Evolutionary conservation across 2,113 vertebrate species (phyloP).

Genomic region (Columbina picui): DNA sequence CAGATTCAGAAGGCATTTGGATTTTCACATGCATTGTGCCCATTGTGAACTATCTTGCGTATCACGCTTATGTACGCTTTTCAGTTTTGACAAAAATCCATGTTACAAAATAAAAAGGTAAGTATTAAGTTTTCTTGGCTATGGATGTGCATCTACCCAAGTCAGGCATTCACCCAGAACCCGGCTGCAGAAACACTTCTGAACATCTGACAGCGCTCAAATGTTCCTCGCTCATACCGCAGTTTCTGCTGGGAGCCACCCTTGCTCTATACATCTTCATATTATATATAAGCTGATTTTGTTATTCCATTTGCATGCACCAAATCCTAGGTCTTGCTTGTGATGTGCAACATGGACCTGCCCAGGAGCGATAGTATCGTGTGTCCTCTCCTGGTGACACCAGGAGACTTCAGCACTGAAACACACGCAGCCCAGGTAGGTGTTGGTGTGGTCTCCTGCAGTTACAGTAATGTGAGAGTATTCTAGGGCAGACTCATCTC

Average conservation of each 20-base stretch:
- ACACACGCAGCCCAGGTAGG: neutral
- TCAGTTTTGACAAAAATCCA: neutral
- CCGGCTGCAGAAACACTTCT: neutral
- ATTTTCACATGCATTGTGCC: neutral
- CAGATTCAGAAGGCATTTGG: neutral
- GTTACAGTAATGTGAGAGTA: neutral
- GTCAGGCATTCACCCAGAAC: neutral
- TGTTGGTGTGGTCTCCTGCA: fast-evolving
- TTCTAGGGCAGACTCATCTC: neutral
- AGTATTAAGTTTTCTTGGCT: neutral
- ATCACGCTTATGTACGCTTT: fast-evolving
- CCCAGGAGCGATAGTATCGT: no score
- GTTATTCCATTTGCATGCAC: neutral
- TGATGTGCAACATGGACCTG: fast-evolving
- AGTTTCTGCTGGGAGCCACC: neutral
- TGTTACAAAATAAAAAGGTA: neutral
- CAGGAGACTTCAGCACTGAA: neutral
- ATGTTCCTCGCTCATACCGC: fast-evolving
- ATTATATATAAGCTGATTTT: fast-evolving
- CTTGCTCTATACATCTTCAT: neutral
- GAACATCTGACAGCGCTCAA: neutral
- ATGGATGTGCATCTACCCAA: neutral
- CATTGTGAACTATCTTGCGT: neutral
- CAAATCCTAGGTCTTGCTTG: neutral
- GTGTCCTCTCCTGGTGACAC: neutral